Conservation (phyloP, 1,140 invertebrate species). For the Odontomachus brunneus region DNA sequence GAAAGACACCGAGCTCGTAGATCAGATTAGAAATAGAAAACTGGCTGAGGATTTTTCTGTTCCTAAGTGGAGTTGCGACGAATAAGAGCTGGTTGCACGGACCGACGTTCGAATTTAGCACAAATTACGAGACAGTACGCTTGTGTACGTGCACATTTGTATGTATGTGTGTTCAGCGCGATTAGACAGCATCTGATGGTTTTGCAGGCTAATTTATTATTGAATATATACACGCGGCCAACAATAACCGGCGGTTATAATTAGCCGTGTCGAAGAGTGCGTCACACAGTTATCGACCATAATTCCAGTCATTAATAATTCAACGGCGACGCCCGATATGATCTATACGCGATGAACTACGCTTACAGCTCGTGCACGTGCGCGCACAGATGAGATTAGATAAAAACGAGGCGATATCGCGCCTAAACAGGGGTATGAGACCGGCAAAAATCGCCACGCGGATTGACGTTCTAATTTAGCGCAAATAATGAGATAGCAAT, state of each 20-base stretch:
- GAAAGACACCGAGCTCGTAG: neutral
- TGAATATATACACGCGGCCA: neutral
- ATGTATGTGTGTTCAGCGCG: too few species aligned
- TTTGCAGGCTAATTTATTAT: constrained; percentile 38
- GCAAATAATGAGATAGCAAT: constrained; percentile 45
- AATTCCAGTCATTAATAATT: constrained; percentile 54
- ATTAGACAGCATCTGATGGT: neutral
- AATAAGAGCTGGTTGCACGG: constrained; percentile 22
- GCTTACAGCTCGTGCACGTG: constrained; percentile 18
- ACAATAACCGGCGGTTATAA: constrained; percentile 46
- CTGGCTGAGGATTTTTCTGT: constrained; percentile 9
- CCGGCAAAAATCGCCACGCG: neutral
- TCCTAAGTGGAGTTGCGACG: constrained; percentile 23
- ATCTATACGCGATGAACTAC: constrained; percentile 4
- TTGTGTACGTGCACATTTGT: neutral
- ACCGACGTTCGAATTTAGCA: constrained; percentile 33
- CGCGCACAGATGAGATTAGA: constrained; percentile 26
- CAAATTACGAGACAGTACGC: constrained; percentile 39
- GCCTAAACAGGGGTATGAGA: neutral
- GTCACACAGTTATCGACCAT: constrained; percentile 12
- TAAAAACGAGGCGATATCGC: neutral
- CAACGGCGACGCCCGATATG: neutral
- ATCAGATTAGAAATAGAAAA: constrained; percentile 47
- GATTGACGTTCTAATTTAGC: constrained; percentile 45
- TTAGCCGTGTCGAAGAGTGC: constrained; percentile 27